These are phyloP conservation scores for Hippocampus guttulatus DNA, from an alignment of 2,113 vertebrate genomes.

Conservation along the genomic window DNA sequence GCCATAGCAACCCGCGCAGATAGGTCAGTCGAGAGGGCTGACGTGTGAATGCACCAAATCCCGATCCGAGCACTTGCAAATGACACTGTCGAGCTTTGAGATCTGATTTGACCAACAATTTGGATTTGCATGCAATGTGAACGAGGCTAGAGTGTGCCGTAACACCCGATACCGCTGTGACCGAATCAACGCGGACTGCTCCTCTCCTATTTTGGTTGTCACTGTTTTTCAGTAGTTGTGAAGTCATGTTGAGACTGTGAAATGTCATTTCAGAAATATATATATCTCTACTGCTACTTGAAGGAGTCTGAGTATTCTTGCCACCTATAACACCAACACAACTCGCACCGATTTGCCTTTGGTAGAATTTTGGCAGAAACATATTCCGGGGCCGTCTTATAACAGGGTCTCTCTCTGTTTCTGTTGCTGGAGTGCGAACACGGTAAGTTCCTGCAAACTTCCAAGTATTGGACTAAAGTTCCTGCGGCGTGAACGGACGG, in stretches of 20 bases:
- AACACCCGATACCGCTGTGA: neutral
- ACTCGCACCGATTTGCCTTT: too few species aligned
- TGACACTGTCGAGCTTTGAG: neutral
- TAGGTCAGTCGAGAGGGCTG: neutral
- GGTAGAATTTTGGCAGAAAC: too few species aligned
- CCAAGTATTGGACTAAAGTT: too few species aligned
- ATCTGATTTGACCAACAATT: neutral
- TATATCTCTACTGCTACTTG: too few species aligned
- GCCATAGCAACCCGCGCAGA: neutral
- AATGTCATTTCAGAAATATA: neutral
- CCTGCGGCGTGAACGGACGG: too few species aligned
- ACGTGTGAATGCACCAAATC: neutral
- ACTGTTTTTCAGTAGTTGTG: neutral
- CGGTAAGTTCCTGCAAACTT: too few species aligned
- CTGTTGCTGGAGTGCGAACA: too few species aligned
- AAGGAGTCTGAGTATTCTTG: too few species aligned
- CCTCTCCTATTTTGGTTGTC: neutral
- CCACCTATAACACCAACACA: too few species aligned
- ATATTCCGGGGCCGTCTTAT: too few species aligned
- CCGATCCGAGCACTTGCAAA: neutral
- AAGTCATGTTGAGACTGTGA: neutral
- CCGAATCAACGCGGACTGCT: neutral
- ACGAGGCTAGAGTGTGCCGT: too few species aligned
- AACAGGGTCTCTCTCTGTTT: too few species aligned
- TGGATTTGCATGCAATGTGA: neutral